Base-by-base conservation (phyloP, 2,888 invertebrate species). In the Ectobius pallidus region DNA sequence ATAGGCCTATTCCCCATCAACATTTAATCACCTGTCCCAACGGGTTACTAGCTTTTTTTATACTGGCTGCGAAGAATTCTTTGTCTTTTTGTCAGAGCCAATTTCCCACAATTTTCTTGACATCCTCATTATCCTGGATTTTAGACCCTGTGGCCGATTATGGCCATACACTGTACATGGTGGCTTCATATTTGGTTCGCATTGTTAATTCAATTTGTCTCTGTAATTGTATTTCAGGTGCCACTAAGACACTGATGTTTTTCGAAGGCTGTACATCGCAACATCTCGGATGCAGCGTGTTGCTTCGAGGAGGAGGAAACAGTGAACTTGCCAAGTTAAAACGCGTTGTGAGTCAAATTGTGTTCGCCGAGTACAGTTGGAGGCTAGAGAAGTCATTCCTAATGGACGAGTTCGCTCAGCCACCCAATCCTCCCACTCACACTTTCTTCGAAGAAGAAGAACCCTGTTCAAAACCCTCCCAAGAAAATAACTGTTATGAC, bases 311-410 rank as follows among this genome's bases (percentile, higher is more conserved):
- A 1, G 88, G 88, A 0, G 85, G 87, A 0, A 82, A 87, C 71
- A 81, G 84, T n/a, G 96, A 97, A 81, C 85, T 97, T 7, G 86
- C 89, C 11, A 89, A 91, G 80, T 90, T 97, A 0, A 97, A 98
- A 81, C 90, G 89, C 78, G 92, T 97, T 0, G 89, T 92, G 0
- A 90, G 90, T 63, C 91, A 93, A 80, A 88, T 96, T 86, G 87
- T 96, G 0, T 92, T 93, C 74, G 90, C 93, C 0, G 89, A 91
- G 44, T 98, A 98, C 82, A 97, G 97, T 78, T 95, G 96, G 91
- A 89, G 93, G 65, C 84, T 98, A 55, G 99, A 99, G 82, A 92
- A 93, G 79, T 93, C 96, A 0, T 97, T 96, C 82, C 85, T 95
- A 49, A 88, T 96, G 84, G 95, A 95, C 75, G 94, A 95, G 81